Base-by-base conservation (phyloP, 1,140 invertebrate genomes). In the Tyrophagus putrescentiae region DNA sequence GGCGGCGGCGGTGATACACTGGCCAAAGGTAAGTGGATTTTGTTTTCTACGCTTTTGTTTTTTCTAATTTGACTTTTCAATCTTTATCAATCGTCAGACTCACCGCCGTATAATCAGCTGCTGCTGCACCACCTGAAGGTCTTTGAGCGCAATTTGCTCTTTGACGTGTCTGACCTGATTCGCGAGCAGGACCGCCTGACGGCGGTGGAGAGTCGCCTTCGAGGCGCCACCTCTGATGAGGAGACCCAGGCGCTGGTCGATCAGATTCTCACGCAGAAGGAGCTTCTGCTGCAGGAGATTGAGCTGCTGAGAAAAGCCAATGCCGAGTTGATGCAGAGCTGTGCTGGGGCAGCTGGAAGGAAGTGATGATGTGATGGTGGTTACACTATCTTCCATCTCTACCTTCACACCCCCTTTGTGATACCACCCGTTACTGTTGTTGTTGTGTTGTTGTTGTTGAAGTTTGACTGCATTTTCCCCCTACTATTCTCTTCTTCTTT, bases 161-260 rank as follows among this genome's bases (percentile, higher is more conserved):
- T 54, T 34, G 52, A 54, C 39, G 27, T 54, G 2, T n/a, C n/a
- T n/a, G 52, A 54, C n/a, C 39, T 54, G 28, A 27, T 54, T n/a
- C 11, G 25, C 25, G 52, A 54, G 39, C 52, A 54, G 39, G 52
- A 54, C 27, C 52, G 52, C 1, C 25, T 54, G 56, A 57, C 7
- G n/a, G 44, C 11, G 32, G 13, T 33, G 11, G 13, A 33, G 52
- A 54, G 18, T 23, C 33, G 32, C 23, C 9, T 52, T 6, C 56
- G 13, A 4, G 27, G 7, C 34, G 25, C 31, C 18, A 27, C 9
- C 13, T 3, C 21, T 18, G 25, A 42, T 27, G 27, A 31, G 1
- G 39, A 59, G 13, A 57, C 32, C 21, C 36, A 36, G 28, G 28
- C 44, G 18, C 32, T 59, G 5, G 28, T 59, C 41, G n/a, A 59